Base-by-base conservation (phyloP, 2,113 vertebrate species). In the Sylvilagus bachmani region DNA sequence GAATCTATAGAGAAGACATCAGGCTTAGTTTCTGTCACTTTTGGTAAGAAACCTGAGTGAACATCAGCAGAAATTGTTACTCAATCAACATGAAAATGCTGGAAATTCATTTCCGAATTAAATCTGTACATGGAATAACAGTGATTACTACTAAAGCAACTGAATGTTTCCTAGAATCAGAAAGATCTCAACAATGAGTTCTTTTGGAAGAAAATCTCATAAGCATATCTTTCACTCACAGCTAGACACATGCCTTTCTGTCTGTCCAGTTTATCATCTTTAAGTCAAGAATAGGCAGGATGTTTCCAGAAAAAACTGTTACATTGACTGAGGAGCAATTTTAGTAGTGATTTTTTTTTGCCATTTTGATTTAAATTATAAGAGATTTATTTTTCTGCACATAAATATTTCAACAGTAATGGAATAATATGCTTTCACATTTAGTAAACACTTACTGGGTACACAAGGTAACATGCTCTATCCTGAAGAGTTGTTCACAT, bases 21-120 rank as follows among this genome's bases (percentile, higher is more conserved):
- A 7, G 44, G 44, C 44, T 62, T 53, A 19, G 36, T 82, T 89
- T 92, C 89, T 92, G 78, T 44, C 25, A 80, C 71, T 75, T 85
- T 58, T 88, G 80, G 51, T 86, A 90, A 83, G 85, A 79, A 95
- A 62, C 44, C 69, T 86, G 69, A 80, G 55, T 82, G 62, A 81
- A 86, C 36, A 44, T 78, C 31, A 82, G 62, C 61, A 89, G 86
- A 94, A 89, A 92, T 51, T 73, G 53, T 89, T 44, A 61, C 58
- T 86, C 62, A 66, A 81, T 62, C 69, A 69, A 67, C 38, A 77
- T 79, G 64, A 92, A 90, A 92, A 94, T 53, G 25, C 16, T 49
- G 16, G 33, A 53, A 53, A 49, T 79, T 96, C 90, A 74, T 93
- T 89, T 89, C 89, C 75, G 38, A 75, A 74, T 22, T 81, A 61